Conservation (phyloP, 2,797 vertebrate species). For the Catharus ustulatus region DNA sequence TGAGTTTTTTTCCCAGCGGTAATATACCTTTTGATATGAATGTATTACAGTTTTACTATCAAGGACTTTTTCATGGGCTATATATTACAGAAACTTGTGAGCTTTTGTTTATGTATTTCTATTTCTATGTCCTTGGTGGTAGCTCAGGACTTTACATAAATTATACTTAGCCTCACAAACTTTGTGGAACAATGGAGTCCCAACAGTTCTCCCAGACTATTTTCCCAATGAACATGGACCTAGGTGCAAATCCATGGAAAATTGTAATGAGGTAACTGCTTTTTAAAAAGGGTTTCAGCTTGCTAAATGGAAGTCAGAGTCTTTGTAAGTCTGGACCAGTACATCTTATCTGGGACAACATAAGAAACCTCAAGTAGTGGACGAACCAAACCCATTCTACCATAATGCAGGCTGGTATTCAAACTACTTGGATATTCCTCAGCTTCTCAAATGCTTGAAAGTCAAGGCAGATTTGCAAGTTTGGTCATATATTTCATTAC, state of each 20-base stretch:
- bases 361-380: not conserved
- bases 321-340: not conserved
- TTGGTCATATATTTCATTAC: not conserved
- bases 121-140: not conserved
- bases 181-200: not conserved
- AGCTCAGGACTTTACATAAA: not conserved
- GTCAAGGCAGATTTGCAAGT: not conserved
- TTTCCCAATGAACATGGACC: not conserved
- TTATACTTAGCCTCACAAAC: not conserved
- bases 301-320: not conserved
- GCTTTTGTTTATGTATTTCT: not conserved
- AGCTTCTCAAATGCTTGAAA: not conserved
- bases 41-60: not conserved
- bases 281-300: not conserved
- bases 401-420: not conserved
- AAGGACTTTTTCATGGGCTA: not conserved
- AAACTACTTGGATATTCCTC: not conserved
- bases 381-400: not conserved
- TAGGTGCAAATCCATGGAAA: fast-evolving
- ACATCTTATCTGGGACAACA: not conserved
- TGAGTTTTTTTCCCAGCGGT: not conserved
- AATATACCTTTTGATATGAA: not conserved
- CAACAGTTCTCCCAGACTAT: not conserved
- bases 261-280: not conserved
- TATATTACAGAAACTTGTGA: not conserved